Conservation (phyloP, 2,888 invertebrate genomes). For the Thera britannica region DNA sequence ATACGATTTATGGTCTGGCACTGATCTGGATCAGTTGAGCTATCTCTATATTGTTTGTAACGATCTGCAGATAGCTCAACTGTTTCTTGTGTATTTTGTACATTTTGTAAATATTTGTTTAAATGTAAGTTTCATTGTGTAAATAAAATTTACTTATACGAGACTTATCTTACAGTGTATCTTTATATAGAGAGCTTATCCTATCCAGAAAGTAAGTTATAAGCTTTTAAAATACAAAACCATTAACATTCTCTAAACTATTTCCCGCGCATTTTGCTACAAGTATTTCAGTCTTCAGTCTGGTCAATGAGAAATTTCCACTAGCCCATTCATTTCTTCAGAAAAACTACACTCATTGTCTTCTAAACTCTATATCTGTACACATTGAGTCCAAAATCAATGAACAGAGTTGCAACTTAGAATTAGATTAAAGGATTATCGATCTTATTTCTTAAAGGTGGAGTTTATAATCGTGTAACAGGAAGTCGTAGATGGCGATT, state of each 20-base stretch:
- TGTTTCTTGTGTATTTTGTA: no score
- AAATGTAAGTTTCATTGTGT: no score
- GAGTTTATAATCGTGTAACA: constrained; percentile 4
- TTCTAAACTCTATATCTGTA: neutral
- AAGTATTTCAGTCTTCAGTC: constrained; percentile 13
- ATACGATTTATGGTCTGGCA: no score
- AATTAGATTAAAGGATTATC: neutral
- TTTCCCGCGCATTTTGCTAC: constrained; percentile 13
- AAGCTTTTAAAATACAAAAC: neutral
- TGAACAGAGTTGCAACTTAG: constrained; percentile 3
- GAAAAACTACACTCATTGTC: neutral
- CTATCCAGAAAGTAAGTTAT: no score
- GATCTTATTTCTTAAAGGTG: neutral
- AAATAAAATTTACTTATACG: no score
- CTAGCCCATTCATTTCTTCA: constrained; percentile 23
- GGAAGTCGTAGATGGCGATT: neutral
- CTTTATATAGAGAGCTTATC: no score
- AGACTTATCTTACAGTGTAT: no score
- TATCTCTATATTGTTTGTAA: no score
- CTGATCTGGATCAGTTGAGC: no score
- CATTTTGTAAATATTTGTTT: no score
- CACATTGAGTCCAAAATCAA: neutral
- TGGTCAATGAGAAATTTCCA: constrained; percentile 18
- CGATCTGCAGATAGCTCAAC: no score
- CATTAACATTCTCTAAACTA: neutral